These are phyloP conservation scores for Rhabdomys dilectus DNA, from an alignment of 2,113 vertebrate species.

Conservation along the genomic window DNA sequence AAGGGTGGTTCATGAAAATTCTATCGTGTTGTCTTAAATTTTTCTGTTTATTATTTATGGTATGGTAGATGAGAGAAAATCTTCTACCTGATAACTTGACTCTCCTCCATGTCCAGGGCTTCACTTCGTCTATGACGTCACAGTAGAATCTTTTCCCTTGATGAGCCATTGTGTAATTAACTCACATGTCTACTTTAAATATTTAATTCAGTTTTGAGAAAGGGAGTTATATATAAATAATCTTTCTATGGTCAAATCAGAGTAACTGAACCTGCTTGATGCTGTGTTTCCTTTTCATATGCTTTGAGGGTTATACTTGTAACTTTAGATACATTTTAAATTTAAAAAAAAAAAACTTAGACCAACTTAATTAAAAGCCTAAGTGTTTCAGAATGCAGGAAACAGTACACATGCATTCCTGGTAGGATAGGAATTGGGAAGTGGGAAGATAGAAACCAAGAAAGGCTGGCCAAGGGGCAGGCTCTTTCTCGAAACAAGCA, in stretches of 20 bases:
- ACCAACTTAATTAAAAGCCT: not conserved
- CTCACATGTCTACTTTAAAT: slow-evolving; percentile 10
- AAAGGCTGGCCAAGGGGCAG: not conserved
- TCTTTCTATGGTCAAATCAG: not conserved
- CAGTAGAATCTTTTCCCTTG: not conserved
- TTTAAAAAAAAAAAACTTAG: not conserved
- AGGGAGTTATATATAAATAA: not conserved
- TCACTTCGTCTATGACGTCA: not conserved
- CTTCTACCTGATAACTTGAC: not conserved
- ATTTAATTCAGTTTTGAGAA: not conserved
- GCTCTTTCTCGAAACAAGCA: no score
- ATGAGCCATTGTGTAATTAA: not conserved
- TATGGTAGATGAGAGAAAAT: not conserved
- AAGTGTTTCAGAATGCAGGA: not conserved
- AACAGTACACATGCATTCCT: not conserved
- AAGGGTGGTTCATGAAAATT: not conserved
- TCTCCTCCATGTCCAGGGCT: not conserved
- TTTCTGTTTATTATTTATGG: not conserved
- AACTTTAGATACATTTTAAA: slow-evolving; percentile 4
- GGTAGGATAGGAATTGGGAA: not conserved
- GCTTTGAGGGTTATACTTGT: not conserved
- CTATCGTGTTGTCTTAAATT: not conserved
- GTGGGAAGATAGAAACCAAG: not conserved
- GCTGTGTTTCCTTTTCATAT: not conserved
- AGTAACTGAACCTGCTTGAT: not conserved